Conservation (phyloP, 1,140 invertebrate species). For the Adelges cooleyi region DNA sequence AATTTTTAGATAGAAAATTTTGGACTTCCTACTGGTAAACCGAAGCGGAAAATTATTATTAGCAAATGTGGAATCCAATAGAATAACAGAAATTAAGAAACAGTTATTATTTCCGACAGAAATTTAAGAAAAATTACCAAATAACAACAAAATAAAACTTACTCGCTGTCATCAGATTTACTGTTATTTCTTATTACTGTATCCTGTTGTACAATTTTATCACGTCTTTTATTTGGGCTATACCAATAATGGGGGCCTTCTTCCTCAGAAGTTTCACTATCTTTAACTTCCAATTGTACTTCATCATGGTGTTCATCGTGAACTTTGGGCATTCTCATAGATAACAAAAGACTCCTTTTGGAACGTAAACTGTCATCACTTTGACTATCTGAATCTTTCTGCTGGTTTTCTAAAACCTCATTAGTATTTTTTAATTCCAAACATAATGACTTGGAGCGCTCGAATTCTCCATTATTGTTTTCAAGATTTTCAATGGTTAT, state of each 20-base stretch:
- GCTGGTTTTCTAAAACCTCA: constrained; percentile 2
- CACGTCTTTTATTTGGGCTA: constrained; percentile 21
- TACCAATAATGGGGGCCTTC: constrained; percentile 22
- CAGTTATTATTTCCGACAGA: no score
- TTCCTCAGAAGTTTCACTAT: constrained; percentile 17
- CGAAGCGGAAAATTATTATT: constrained; percentile 6
- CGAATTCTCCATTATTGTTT: constrained; percentile 7
- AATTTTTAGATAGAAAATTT: constrained; percentile 4
- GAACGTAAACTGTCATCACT: constrained; percentile 23
- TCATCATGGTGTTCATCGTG: constrained; percentile 21
- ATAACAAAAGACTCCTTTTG: constrained; percentile 17
- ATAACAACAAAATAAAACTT: background rate
- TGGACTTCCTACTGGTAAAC: background rate
- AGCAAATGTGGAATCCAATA: background rate
- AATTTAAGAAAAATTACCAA: no score
- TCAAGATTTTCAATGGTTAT: background rate
- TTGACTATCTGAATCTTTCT: constrained; percentile 26
- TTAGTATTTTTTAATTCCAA: constrained; percentile 9
- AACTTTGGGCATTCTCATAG: constrained; percentile 25
- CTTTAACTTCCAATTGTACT: constrained; percentile 1
- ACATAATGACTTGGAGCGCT: constrained; percentile 23
- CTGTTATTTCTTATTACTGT: constrained; percentile 1
- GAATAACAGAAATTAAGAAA: no score
- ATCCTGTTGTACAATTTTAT: constrained; percentile 17
- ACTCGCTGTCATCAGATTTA: constrained; percentile 12